Conservation (phyloP, 2,113 vertebrate species). For the Planiliza haematocheilus region DNA sequence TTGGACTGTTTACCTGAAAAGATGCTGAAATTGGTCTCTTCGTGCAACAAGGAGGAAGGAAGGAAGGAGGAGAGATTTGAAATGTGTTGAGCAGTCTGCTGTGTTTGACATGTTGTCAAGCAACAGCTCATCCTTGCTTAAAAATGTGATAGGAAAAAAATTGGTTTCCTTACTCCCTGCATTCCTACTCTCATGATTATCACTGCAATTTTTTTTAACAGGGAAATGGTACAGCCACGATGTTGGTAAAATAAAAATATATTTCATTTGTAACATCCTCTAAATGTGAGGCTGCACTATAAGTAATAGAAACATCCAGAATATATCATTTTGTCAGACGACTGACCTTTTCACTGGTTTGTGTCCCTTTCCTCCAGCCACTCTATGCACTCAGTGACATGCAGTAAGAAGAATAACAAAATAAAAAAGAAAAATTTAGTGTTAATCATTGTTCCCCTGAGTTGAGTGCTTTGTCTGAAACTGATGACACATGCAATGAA, state of each 20-base stretch:
- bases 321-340: not conserved
- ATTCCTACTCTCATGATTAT: conserved; percentile 31
- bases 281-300: not conserved
- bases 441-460: conserved; percentile 32
- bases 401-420: conserved; percentile 18
- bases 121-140: conserved; percentile 23
- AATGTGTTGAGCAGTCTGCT: conserved; percentile 30
- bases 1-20: conserved; percentile 55
- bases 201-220: not conserved
- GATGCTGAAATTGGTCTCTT: conserved; percentile 26
- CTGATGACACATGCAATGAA: conserved; percentile 8
- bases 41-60: conserved; percentile 29
- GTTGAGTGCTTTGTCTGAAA: conserved; percentile 15
- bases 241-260: not conserved
- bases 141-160: conserved; percentile 40
- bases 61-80: conserved; percentile 33
- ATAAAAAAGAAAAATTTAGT: not conserved
- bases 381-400: conserved; percentile 23
- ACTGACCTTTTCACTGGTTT: conserved; percentile 30
- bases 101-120: conserved; percentile 58
- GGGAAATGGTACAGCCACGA: not conserved
- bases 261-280: not conserved
- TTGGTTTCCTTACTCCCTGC: conserved; percentile 31
- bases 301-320: conserved; percentile 1
- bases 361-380: conserved; percentile 33